phyloP scores from a whole-genome alignment of 2,888 invertebrate species.

The Pediacus dermestoides region DNA sequence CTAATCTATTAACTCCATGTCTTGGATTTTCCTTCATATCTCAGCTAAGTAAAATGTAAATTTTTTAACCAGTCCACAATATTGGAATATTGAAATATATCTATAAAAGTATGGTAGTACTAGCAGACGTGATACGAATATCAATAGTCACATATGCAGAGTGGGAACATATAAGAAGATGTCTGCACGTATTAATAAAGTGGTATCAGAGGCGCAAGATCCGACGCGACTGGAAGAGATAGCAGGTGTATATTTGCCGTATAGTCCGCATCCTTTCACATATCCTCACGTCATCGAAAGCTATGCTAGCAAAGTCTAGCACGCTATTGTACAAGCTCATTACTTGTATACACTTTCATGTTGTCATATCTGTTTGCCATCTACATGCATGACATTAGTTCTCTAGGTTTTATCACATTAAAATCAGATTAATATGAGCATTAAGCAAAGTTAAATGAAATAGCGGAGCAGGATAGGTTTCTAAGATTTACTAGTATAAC shows the following conservation, averaged over 20 bases:
- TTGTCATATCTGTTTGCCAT: neutral
- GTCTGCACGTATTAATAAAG: conserved; percentile 17
- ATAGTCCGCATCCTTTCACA: neutral
- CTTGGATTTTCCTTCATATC: too few relatives aligned
- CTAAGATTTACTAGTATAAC: too few relatives aligned
- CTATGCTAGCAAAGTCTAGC: conserved; percentile 1
- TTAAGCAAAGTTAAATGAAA: too few relatives aligned
- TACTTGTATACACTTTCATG: neutral
- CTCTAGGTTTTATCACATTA: too few relatives aligned
- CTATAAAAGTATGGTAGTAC: conserved; percentile 4
- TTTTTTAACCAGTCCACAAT: too few relatives aligned
- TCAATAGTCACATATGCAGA: neutral
- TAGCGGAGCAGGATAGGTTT: too few relatives aligned
- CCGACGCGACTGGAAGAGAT: conserved; percentile 1
- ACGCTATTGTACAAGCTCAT: conserved; percentile 3
- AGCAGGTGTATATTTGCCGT: conserved; percentile 2
- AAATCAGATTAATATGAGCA: too few relatives aligned
- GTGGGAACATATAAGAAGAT: conserved; percentile 8
- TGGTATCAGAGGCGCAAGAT: conserved; percentile 6
- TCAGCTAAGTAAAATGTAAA: too few relatives aligned
- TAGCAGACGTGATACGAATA: neutral
- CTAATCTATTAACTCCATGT: too few relatives aligned
- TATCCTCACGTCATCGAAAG: neutral
- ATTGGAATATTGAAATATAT: conserved; percentile 6
- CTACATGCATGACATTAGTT: too few relatives aligned